Conservation (phyloP, 2,113 vertebrate species). For the Eudyptes chrysolophus region DNA sequence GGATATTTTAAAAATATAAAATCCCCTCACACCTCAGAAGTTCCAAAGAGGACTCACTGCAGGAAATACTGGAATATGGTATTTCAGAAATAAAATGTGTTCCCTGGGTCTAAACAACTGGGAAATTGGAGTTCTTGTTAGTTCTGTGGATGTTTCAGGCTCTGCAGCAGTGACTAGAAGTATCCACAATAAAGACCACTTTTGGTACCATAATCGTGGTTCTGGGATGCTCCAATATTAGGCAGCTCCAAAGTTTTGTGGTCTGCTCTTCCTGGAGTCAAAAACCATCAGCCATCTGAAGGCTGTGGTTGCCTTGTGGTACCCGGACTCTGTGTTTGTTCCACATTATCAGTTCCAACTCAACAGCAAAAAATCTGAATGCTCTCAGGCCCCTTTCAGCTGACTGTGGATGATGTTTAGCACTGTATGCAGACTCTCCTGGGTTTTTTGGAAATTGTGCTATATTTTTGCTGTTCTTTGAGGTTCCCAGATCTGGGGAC, state of each 20-base stretch:
- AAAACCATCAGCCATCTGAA: neutral
- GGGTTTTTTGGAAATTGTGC: neutral
- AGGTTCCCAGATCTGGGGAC: neutral
- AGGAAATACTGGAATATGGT: neutral
- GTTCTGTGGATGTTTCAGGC: neutral
- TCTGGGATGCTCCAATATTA: neutral
- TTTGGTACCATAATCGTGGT: neutral
- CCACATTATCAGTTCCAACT: neutral
- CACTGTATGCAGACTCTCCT: rapidly evolving
- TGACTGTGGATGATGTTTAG: neutral
- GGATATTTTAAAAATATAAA: neutral
- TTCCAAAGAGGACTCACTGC: neutral
- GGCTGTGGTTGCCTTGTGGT: neutral
- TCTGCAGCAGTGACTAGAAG: neutral
- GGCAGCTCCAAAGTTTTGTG: neutral
- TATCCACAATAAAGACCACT: neutral
- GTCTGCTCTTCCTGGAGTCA: neutral
- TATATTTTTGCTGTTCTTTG: neutral
- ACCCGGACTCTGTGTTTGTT: neutral
- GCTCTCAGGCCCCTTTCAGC: neutral
- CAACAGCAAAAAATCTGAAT: neutral
- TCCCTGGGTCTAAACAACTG: neutral
- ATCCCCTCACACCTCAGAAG: neutral
- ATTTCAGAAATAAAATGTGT: neutral
- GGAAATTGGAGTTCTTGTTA: neutral